Percentiles rank a stretch among this genome's conserved stretches.
These are phyloP conservation scores for Atrichornis clamosus DNA, from an alignment of 2,113 vertebrate genomes.

Conservation along the genomic window DNA sequence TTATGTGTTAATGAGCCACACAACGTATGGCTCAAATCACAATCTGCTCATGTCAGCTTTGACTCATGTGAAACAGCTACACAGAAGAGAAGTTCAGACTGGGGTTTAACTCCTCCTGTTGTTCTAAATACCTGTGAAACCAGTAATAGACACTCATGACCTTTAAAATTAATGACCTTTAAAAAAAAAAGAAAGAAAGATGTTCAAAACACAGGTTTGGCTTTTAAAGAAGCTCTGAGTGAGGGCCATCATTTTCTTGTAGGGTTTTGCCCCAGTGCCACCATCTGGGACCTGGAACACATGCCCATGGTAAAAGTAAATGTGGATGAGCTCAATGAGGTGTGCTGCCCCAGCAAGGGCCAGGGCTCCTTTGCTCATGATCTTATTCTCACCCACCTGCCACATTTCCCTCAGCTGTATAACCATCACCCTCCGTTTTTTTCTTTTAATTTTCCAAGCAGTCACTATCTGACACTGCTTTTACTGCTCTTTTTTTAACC, in stretches of 20 bases:
- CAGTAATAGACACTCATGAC: not conserved
- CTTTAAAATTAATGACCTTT: not conserved
- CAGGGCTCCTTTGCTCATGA: not conserved
- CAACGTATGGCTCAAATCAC: not conserved
- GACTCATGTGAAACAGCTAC: not conserved
- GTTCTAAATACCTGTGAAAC: not conserved
- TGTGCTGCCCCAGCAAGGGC: not conserved
- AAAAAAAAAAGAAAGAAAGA: not conserved
- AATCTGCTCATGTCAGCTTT: not conserved
- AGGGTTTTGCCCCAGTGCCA: not conserved
- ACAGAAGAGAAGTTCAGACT: not conserved
- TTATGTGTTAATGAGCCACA: not conserved
- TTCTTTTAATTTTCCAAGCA: not conserved
- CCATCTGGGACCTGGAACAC: not conserved
- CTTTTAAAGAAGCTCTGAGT: not conserved
- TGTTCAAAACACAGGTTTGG: not conserved
- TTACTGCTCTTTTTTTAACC: not conserved
- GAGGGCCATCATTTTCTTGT: not conserved
- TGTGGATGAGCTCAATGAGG: not conserved
- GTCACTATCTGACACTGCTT: not conserved
- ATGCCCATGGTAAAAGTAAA: not conserved
- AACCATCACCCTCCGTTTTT: not conserved
- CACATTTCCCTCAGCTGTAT: not conserved
- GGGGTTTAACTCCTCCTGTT: not conserved
- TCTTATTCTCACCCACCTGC: not conserved